Evolutionary conservation across 2,888 invertebrate genomes (phyloP).

Genomic region (Lepeophtheirus nordmannii): DNA sequence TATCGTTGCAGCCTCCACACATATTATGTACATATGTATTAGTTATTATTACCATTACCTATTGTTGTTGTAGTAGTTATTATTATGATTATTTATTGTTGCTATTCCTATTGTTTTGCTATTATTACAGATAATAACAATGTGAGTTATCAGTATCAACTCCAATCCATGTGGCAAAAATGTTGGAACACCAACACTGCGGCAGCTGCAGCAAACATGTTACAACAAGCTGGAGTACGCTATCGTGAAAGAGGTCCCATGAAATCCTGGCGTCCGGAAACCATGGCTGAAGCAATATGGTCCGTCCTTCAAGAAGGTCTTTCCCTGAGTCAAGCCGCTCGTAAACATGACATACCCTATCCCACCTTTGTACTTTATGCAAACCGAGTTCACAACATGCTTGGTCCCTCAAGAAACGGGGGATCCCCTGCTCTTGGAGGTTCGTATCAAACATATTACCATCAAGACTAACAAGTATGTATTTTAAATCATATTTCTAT

Average conservation of each 20-base stretch:
- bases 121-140: background rate
- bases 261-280: conserved; percentile 83
- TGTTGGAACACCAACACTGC: conserved; percentile 69
- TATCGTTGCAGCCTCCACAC: too few relatives aligned
- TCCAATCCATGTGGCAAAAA: conserved; percentile 90
- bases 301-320: conserved; percentile 77
- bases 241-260: conserved; percentile 80
- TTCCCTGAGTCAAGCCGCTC: conserved; percentile 71
- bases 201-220: background rate
- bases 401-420: conserved; percentile 54
- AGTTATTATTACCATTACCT: too few relatives aligned
- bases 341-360: conserved; percentile 86
- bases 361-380: conserved; percentile 85
- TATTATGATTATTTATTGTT: too few relatives aligned
- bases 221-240: conserved; percentile 39
- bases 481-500: too few relatives aligned
- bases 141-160: conserved; percentile 72
- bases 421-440: conserved; percentile 39
- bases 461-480: too few relatives aligned
- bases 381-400: conserved; percentile 80
- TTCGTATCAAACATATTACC: conserved; percentile 39
- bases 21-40: too few relatives aligned
- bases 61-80: too few relatives aligned
- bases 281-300: conserved; percentile 86
- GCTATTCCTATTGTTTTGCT: too few relatives aligned